phyloP scores from a whole-genome alignment of 1,140 invertebrate genomes.

The Apis dorsata region DNA sequence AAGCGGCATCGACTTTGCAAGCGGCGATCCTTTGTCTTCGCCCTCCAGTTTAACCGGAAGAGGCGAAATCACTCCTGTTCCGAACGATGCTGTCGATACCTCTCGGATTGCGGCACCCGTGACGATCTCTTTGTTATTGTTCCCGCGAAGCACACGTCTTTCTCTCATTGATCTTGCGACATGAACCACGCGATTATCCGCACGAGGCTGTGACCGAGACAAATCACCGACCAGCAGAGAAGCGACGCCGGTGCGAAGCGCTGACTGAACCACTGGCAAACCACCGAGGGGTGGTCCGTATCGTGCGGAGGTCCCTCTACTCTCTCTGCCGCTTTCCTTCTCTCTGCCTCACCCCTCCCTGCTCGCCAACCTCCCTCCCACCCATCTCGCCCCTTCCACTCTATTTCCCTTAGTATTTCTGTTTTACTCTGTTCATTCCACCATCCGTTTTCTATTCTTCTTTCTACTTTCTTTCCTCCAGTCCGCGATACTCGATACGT shows the following conservation, averaged over 20 bases:
- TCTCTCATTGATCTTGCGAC: slow-evolving; percentile 59
- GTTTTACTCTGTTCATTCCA: not conserved
- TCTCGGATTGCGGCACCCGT: not conserved
- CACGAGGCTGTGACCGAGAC: slow-evolving; percentile 52
- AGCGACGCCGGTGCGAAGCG: slow-evolving; percentile 66
- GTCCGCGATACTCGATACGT: not conserved
- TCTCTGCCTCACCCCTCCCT: not conserved
- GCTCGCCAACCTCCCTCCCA: slow-evolving; percentile 1
- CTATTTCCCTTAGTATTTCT: not conserved
- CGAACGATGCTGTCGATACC: not conserved
- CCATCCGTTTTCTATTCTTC: not conserved
- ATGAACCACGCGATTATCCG: slow-evolving; percentile 56
- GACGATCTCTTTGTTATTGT: slow-evolving; percentile 1
- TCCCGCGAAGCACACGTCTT: slow-evolving; percentile 23
- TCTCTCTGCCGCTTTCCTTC: slow-evolving; percentile 32
- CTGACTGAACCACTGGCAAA: slow-evolving; percentile 68
- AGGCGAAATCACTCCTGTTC: not conserved
- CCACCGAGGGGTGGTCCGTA: slow-evolving; percentile 64
- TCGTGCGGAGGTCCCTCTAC: slow-evolving; percentile 50
- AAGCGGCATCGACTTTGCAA: slow-evolving; percentile 23
- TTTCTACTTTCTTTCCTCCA: too few relatives aligned
- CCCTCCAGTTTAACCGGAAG: too few relatives aligned
- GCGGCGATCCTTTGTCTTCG: not conserved
- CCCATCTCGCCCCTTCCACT: slow-evolving; percentile 31
- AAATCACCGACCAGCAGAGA: slow-evolving; percentile 42